Base-by-base conservation (phyloP, 2,888 invertebrate genomes). In the Dryocosmus kuriphilus region DNA sequence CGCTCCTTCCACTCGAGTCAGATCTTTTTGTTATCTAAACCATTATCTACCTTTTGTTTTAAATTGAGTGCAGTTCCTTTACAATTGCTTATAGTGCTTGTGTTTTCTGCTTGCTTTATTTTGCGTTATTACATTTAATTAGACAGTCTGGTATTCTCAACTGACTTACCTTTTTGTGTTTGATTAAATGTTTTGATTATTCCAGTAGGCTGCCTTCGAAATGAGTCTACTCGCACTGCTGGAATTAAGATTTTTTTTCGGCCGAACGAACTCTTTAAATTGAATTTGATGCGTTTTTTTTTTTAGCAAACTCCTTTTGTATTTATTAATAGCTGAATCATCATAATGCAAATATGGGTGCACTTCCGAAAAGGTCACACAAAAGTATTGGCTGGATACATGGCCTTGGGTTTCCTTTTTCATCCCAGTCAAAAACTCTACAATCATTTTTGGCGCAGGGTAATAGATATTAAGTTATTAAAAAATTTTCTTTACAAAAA, bases 81-180 rank as follows among this genome's bases (percentile, higher is more conserved):
- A 19, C 46, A 38, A 46, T 7, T 46, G 27, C 57, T 57, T 24
- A 7, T n/a, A 57, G 24, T 57, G 57, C 22, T 24, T 57, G 57
- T 57, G 57, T 57, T 57, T 57, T 24, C 41, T 67, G 46, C 71
- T 71, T n/a, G 19, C 30, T 71, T 71, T 71, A 71, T 46, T 71
- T 71, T 71, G 46, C 71, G 30, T 71, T 71, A 51, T 51, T 30
- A 46, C 30, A 71, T 32, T 71, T 71, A 46, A 71, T 71, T 30
- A 27, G 46, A 51, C 41, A 51, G 30, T 71, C 71, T 30, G 51
- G 19, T n/a, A 51, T 11, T 71, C 71, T 51, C 71, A 71, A 71
- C 19, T 71, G 71, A 71, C 71, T 71, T 71, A 24, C 46, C 71
- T 51, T 51, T 71, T 71, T 71, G 46, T 71, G 24, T 71, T 71